Conservation (phyloP, 2,888 invertebrate genomes). For the Pandemis cinnamomeana region DNA sequence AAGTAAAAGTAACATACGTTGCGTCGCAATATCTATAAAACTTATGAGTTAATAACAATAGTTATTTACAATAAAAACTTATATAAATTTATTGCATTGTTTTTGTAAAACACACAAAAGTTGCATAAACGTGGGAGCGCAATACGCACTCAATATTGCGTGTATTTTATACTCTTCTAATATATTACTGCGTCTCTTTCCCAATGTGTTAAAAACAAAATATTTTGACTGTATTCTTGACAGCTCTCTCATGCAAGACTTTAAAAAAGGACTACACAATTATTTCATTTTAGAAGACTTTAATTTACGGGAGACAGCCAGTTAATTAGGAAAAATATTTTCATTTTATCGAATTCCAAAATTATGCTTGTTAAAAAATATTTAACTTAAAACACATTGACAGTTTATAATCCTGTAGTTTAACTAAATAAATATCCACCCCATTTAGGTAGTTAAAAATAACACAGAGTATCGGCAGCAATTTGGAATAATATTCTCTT, state of each 20-base stretch:
- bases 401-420: too few relatives aligned
- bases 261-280: background rate
- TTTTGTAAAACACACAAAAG: conserved; percentile 8
- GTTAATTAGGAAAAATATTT: too few relatives aligned
- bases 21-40: conserved; percentile 26
- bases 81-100: conserved; percentile 7
- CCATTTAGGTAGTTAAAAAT: too few relatives aligned
- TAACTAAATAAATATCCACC: too few relatives aligned
- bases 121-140: background rate
- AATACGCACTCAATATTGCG: background rate
- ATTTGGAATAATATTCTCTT: too few relatives aligned
- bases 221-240: background rate
- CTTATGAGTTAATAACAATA: conserved; percentile 30
- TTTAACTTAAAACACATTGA: too few relatives aligned
- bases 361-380: too few relatives aligned
- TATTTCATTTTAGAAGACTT: background rate
- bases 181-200: background rate
- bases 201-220: background rate
- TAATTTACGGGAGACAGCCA: too few relatives aligned
- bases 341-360: too few relatives aligned
- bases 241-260: background rate
- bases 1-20: conserved; percentile 22
- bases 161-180: background rate
- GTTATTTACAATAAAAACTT: conserved; percentile 32
- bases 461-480: too few relatives aligned